A percentile compares a stretch with the other conserved stretches of the same genome.
phyloP scores from a whole-genome alignment of 1,140 invertebrate species.

The Cydia strobilella region DNA sequence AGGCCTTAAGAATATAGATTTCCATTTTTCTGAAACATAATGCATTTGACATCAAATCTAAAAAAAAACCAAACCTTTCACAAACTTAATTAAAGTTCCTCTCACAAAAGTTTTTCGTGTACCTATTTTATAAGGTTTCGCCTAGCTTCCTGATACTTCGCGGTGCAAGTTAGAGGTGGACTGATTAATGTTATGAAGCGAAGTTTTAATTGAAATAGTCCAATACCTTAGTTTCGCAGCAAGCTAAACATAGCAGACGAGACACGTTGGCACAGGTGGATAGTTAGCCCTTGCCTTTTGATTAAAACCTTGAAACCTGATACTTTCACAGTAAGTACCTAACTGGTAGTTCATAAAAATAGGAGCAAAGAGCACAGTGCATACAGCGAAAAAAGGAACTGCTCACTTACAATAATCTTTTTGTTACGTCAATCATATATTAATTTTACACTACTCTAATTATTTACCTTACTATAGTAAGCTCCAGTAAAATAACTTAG shows the following conservation, averaged over 20 bases:
- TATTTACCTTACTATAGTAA: too few relatives aligned
- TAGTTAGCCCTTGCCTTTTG: background rate
- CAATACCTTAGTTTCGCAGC: background rate
- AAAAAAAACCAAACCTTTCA: slow-evolving; percentile 10
- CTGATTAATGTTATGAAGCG: slow-evolving; percentile 27
- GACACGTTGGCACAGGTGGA: background rate
- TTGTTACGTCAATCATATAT: too few relatives aligned
- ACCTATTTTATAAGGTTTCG: slow-evolving; percentile 19
- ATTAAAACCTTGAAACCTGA: too few relatives aligned
- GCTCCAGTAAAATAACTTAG: too few relatives aligned
- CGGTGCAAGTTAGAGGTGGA: slow-evolving; percentile 23
- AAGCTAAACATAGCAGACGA: background rate
- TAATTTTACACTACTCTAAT: too few relatives aligned
- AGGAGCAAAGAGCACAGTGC: too few relatives aligned
- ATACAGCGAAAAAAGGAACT: too few relatives aligned
- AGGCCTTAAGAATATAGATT: background rate
- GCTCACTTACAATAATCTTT: too few relatives aligned
- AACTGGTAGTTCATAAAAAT: too few relatives aligned
- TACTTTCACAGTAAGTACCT: background rate
- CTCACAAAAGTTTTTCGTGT: slow-evolving; percentile 21
- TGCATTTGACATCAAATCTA: background rate
- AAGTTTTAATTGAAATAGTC: slow-evolving; percentile 27
- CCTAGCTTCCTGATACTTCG: slow-evolving; percentile 22
- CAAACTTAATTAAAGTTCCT: slow-evolving; percentile 24
- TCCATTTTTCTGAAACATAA: background rate